phyloP scores from a whole-genome alignment of 2,113 vertebrate genomes.

The Pseudolaguvia tuberculata region DNA sequence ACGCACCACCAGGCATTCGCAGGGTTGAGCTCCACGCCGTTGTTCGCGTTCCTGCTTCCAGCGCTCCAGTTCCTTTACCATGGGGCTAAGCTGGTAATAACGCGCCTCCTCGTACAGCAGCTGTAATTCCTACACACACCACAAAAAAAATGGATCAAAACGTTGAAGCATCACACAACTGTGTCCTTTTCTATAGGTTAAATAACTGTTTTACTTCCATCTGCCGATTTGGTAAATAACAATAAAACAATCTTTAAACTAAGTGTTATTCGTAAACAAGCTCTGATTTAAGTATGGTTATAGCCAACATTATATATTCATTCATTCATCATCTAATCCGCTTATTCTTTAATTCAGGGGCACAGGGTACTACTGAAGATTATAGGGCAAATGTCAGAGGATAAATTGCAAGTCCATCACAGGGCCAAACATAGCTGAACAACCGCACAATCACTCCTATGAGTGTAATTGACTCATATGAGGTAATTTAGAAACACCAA shows the following conservation, averaged over 20 bases:
- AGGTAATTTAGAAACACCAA: no score
- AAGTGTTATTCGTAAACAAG: not conserved
- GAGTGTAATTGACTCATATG: no score
- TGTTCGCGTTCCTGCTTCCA: constrained; percentile 97
- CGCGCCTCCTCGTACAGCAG: constrained; percentile 96
- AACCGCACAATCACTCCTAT: no score
- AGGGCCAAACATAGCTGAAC: no score
- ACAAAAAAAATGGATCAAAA: not conserved
- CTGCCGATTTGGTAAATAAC: not conserved
- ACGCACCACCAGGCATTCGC: constrained; percentile 93
- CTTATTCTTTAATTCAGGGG: no score
- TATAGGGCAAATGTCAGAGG: no score
- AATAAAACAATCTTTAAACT: not conserved
- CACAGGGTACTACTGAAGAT: no score
- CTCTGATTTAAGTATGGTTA: no score
- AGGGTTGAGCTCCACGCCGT: constrained; percentile 83
- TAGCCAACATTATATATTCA: no score
- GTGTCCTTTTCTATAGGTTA: no score
- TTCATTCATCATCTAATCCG: no score
- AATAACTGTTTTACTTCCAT: not conserved
- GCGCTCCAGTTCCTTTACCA: constrained; percentile 97
- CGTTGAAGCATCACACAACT: not conserved
- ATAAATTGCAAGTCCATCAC: no score
- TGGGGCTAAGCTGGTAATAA: constrained; percentile 94
- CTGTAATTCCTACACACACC: constrained; percentile 83